phyloP scores from a whole-genome alignment of 2,888 invertebrate species.

The Tenodera sinensis region DNA sequence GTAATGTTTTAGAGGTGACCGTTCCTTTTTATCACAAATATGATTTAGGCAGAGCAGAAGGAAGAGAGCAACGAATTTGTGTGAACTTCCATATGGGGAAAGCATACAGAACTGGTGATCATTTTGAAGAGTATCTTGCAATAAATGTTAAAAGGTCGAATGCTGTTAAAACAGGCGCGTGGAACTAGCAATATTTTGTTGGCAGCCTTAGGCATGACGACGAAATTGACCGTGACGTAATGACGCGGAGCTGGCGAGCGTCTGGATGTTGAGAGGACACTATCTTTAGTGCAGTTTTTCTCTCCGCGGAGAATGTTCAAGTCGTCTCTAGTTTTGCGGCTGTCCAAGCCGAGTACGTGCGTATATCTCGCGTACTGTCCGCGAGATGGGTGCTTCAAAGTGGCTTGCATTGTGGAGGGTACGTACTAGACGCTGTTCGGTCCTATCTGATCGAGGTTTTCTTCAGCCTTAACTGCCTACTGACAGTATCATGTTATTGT shows the following conservation, averaged over 20 bases:
- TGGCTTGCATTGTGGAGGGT: slow-evolving; percentile 33
- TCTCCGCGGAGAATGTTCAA: slow-evolving; percentile 10
- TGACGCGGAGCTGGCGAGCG: neutral
- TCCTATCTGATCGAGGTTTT: no score
- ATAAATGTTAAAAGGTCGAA: no score
- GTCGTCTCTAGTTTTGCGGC: slow-evolving; percentile 21
- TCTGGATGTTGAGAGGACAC: neutral
- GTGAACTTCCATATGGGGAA: no score
- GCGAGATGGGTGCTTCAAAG: slow-evolving; percentile 30
- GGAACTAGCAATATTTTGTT: neutral
- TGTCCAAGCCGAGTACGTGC: slow-evolving; percentile 31
- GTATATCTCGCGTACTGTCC: slow-evolving; percentile 33
- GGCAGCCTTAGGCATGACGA: neutral
- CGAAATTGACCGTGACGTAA: neutral
- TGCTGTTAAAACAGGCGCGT: no score
- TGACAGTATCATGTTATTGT: no score
- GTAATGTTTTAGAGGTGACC: no score
- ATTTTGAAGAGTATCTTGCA: no score
- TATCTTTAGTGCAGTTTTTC: neutral
- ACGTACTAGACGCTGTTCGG: neutral
- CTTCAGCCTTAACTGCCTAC: no score
- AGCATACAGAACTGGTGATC: no score
- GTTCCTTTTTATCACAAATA: no score
- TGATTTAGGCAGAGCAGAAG: no score
- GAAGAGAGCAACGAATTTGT: no score